Evolutionary conservation across 2,113 vertebrate genomes (phyloP), one percentile per base, ranked within the genome.

Genomic region (Tautogolabrus adspersus): DNA sequence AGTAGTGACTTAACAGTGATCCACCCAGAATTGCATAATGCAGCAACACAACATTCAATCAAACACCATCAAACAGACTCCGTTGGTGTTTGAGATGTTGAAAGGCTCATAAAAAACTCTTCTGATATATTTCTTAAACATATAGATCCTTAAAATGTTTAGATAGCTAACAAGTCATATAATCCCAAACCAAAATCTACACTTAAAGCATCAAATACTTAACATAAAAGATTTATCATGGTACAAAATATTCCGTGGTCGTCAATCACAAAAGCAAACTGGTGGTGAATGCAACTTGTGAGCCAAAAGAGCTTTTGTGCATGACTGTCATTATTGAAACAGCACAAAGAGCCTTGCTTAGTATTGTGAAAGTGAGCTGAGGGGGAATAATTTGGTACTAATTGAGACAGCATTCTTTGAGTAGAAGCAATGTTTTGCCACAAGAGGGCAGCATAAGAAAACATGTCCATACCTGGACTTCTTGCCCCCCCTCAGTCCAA

Each of bases 361-460:
- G 75, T 88, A 89, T 94, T 93, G 88, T 88, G 87, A 73, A 88
- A 88, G 90, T 81, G 91, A 89, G 89, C 57, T 89, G 90, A 94
- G 69, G 88, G 88, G 86, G 85, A 89, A 93, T 79, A 90, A 91
- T 82, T 87, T 91, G 84, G 67, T 85, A 63, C 86, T 93, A 89
- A 94, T 92, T 91, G 89, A 89, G 55, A 62, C 47, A 13, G 79
- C 79, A 88, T 93, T 94, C 89, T 80, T 91, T 66, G 61, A 62
- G 88, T 62, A 90, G 73, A 49, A 78, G 70, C 57, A 15, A 22
- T 42, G 22, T 19, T 59, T 38, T 22, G 75, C 94, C 94, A 91
- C 83, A 78, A 89, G 94, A 89, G 93, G 93, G 91, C 91, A 78
- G 78, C 46, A 54, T 69, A 66, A 83, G 75, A 88, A 74, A 87